Evolutionary conservation across 2,888 invertebrate species (phyloP), one percentile per base, ranked within the genome.

Genomic region (Tetragonisca angustula): DNA sequence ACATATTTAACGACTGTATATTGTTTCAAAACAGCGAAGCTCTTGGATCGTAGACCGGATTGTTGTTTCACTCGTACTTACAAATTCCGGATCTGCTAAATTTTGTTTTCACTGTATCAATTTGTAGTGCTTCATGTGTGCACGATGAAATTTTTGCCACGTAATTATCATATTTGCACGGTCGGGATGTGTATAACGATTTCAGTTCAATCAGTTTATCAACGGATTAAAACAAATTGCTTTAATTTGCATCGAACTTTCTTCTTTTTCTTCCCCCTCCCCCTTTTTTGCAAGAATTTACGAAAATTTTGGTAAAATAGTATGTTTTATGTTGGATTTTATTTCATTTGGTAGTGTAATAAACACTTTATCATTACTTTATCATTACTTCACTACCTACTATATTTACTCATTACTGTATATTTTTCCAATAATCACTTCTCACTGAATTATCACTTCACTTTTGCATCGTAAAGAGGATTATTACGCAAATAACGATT

Each of bases 21-120:
- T 91, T 91, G 91, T 92, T 91, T 89, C 89, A 90, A 91, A 92
- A 91, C 89, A 90, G 89, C 88, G 89, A 43, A 88, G 27, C 86
- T 83, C 85, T 79, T 83, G 84, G 72, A 76, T 86, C 83, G 87
- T 85, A 88, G 81, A 83, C 81, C 83, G 81, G 67, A 80, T 83
- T 76, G 88, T 90, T 88, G 83, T 87, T 89, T 82, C 83, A 77
- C 64, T 50, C 70, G 68, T 78, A 71, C 56, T 79, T 80, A 75
- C 72, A 64, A 73, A 83, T 77, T 85, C 74, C 56, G 24, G 50
- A 71, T 77, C 79, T 67, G 71, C 32, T 61, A 71, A 76, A 85
- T 82, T 62, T 56, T 79, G 79, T 79, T 84, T 79, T 79, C 72
- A 84, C 65, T 76, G 75, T 24, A 83, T 84, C 61, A 69, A 65